phyloP scores from a whole-genome alignment of 2,888 invertebrate genomes.

The Adela reaumurella region DNA sequence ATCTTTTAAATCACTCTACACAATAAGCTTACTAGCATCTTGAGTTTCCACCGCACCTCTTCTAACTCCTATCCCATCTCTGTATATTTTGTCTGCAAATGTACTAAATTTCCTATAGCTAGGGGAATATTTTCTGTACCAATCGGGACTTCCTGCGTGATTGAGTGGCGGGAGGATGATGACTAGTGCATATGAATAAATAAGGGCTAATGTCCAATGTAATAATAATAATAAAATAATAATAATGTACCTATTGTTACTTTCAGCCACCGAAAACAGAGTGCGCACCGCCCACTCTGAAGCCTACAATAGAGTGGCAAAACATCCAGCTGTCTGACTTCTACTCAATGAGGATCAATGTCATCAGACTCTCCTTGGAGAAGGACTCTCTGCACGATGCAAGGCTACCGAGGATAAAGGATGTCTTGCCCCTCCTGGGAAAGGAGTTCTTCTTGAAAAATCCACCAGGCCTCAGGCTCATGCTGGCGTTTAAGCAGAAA shows the following conservation, averaged over 20 bases:
- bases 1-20: too few species aligned
- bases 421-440: neutral
- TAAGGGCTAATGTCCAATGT: too few species aligned
- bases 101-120: too few species aligned
- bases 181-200: too few species aligned
- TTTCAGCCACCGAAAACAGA: neutral
- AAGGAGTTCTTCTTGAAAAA: slow-evolving; percentile 6
- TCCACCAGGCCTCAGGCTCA: slow-evolving; percentile 6
- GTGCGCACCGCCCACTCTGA: slow-evolving; percentile 28
- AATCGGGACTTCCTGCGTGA: too few species aligned
- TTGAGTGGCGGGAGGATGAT: too few species aligned
- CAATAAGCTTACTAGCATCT: too few species aligned
- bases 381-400: slow-evolving; percentile 15
- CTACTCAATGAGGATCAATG: slow-evolving; percentile 55
- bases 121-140: too few species aligned
- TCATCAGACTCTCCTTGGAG: slow-evolving; percentile 23
- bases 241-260: neutral
- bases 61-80: too few species aligned
- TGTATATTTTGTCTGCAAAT: too few species aligned
- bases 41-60: too few species aligned
- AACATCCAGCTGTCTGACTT: slow-evolving; percentile 65
- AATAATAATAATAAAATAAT: too few species aligned
- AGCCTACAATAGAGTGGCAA: slow-evolving; percentile 63
- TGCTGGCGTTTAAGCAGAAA: slow-evolving; percentile 10
- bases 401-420: slow-evolving; percentile 7